These are phyloP conservation scores for Tautogolabrus adspersus DNA, from an alignment of 2,113 vertebrate species.

Conservation along the genomic window DNA sequence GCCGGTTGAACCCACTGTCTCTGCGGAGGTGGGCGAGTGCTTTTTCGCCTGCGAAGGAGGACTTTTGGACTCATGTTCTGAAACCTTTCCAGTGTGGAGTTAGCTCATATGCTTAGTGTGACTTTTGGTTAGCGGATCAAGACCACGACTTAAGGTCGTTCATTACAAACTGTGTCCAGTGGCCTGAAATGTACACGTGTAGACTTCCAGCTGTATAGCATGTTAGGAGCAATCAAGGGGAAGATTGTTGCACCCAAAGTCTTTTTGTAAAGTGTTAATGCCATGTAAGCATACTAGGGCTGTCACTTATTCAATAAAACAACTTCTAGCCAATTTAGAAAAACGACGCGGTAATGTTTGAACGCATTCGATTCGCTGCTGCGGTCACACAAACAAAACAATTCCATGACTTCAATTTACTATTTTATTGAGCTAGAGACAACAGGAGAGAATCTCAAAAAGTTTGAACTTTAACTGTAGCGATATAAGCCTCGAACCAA, in stretches of 20 bases:
- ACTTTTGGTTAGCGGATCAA: constrained; percentile 21
- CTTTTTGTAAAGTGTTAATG: background rate
- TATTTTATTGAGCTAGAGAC: too few relatives aligned
- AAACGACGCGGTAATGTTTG: too few relatives aligned
- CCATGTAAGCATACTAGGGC: background rate
- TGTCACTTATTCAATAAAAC: too few relatives aligned
- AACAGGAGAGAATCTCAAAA: too few relatives aligned
- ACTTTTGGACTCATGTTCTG: constrained; percentile 68
- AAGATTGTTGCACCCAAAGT: constrained; percentile 5
- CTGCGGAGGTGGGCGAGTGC: constrained; percentile 48
- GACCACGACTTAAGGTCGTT: constrained; percentile 15
- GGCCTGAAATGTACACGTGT: constrained; percentile 19
- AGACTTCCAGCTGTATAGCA: constrained; percentile 1
- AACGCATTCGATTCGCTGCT: too few relatives aligned
- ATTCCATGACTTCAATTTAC: too few relatives aligned
- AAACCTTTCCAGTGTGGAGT: constrained; percentile 58
- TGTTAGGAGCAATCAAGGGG: background rate
- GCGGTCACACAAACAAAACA: too few relatives aligned
- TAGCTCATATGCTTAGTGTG: constrained; percentile 46
- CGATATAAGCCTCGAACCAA: too few relatives aligned
- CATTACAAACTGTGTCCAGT: constrained; percentile 24
- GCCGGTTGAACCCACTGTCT: constrained; percentile 58
- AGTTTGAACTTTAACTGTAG: too few relatives aligned
- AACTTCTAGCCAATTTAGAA: too few relatives aligned
- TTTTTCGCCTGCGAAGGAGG: constrained; percentile 71